phyloP scores from a whole-genome alignment of 2,888 invertebrate species.

The Schizaphis graminum region DNA sequence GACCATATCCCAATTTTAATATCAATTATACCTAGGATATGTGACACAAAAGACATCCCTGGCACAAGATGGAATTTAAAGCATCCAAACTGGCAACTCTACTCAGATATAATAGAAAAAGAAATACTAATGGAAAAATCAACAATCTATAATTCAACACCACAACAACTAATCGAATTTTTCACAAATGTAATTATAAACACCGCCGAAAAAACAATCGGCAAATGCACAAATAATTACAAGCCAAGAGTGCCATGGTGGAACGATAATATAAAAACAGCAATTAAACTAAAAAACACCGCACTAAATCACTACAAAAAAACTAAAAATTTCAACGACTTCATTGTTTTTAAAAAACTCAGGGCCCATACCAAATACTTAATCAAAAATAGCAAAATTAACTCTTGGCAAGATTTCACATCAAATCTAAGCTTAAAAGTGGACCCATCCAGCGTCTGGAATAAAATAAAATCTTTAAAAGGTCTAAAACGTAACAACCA shows the following conservation, averaged over 20 bases:
- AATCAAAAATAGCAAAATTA: background rate
- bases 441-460: background rate
- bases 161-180: background rate
- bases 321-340: too few relatives aligned
- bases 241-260: background rate
- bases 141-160: background rate
- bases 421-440: background rate
- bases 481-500: background rate
- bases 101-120: background rate
- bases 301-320: background rate
- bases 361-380: background rate
- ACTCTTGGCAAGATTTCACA: background rate
- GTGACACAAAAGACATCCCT: background rate
- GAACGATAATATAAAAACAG: background rate
- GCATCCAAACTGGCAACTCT: background rate
- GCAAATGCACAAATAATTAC: background rate
- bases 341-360: too few relatives aligned
- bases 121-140: background rate
- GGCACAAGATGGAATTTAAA: conserved; percentile 6
- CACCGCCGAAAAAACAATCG: background rate
- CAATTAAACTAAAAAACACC: background rate
- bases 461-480: conserved; percentile 29
- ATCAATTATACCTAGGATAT: background rate
- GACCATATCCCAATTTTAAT: background rate
- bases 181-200: background rate